phyloP scores from a whole-genome alignment of 2,113 vertebrate genomes.

The Rhinogobius similis region DNA sequence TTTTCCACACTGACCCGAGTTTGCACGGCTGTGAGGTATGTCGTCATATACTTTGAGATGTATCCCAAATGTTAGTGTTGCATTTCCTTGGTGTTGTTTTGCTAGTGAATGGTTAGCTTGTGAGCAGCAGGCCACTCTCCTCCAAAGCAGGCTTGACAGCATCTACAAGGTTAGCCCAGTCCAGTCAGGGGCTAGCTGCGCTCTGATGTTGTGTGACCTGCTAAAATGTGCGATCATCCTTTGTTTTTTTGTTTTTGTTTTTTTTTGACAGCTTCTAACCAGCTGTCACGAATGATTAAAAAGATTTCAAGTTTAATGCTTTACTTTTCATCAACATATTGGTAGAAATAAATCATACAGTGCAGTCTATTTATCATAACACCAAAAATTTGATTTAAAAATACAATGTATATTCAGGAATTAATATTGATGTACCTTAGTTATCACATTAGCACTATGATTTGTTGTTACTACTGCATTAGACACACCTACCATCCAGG shows the following conservation, averaged over 20 bases:
- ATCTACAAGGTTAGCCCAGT: slow-evolving; percentile 52
- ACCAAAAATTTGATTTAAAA: not conserved
- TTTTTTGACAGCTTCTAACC: slow-evolving; percentile 4
- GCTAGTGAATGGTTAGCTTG: slow-evolving; percentile 6
- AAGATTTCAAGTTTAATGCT: not conserved
- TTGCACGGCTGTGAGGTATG: slow-evolving; percentile 48
- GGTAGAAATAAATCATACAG: not conserved
- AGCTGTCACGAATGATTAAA: not conserved
- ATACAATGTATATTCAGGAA: not conserved
- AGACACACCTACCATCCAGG: not conserved
- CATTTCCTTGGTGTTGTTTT: slow-evolving; percentile 11
- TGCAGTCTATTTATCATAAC: not conserved
- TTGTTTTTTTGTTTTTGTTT: no score
- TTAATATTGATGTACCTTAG: not conserved
- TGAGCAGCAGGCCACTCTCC: slow-evolving; percentile 15
- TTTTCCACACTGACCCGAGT: slow-evolving; percentile 16
- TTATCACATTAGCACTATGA: not conserved
- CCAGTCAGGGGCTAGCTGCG: slow-evolving; percentile 35
- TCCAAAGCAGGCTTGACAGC: slow-evolving; percentile 37
- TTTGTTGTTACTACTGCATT: not conserved
- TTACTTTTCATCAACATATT: not conserved
- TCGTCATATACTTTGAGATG: slow-evolving; percentile 2
- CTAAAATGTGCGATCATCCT: not conserved
- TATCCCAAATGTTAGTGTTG: no score
- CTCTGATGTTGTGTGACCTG: slow-evolving; percentile 20